Conservation (phyloP, 2,797 vertebrate genomes). For the Coregonus ussuriensis region DNA sequence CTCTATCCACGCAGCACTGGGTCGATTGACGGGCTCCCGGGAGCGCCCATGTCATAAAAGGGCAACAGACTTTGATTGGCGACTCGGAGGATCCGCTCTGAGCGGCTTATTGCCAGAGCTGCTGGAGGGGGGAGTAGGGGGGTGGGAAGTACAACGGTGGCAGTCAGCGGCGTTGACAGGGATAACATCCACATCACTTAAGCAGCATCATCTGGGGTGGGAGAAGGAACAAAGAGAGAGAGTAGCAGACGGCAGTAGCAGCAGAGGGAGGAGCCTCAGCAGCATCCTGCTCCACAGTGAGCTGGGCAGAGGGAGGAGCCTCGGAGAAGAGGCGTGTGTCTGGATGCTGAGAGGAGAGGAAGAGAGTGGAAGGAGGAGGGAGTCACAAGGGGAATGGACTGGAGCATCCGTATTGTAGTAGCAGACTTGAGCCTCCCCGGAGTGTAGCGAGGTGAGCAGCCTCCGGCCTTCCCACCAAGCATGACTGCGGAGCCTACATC, state of each 20-base stretch:
- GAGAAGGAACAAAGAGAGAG: conserved; percentile 26
- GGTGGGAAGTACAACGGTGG: conserved; percentile 45
- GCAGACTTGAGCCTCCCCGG: conserved; percentile 42
- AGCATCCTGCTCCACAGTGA: conserved; percentile 35
- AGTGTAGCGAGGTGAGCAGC: conserved; percentile 55
- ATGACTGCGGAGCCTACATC: conserved; percentile 14
- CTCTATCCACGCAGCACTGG: conserved; percentile 52
- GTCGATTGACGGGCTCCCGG: conserved; percentile 63
- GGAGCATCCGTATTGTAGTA: conserved; percentile 45
- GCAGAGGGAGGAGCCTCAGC: conserved; percentile 20
- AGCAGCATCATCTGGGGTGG: conserved; percentile 50
- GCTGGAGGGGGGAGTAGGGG: conserved; percentile 24
- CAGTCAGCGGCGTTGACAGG: conserved; percentile 53
- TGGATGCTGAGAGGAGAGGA: conserved; percentile 38
- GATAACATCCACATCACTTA: conserved; percentile 62
- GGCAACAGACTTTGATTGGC: conserved; percentile 55
- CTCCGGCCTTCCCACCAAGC: conserved; percentile 21
- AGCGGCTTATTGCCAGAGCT: conserved; percentile 54
- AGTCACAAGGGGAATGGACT: conserved; percentile 66
- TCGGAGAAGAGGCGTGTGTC: conserved; percentile 49
- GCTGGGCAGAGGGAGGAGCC: conserved; percentile 42
- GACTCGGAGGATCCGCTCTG: conserved; percentile 61
- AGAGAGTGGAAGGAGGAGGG: conserved; percentile 51
- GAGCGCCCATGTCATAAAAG: conserved; percentile 55
- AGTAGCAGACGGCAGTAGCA: conserved; percentile 47